phyloP scores from a whole-genome alignment of 2,888 invertebrate species.

The Leptopilina syphax region DNA sequence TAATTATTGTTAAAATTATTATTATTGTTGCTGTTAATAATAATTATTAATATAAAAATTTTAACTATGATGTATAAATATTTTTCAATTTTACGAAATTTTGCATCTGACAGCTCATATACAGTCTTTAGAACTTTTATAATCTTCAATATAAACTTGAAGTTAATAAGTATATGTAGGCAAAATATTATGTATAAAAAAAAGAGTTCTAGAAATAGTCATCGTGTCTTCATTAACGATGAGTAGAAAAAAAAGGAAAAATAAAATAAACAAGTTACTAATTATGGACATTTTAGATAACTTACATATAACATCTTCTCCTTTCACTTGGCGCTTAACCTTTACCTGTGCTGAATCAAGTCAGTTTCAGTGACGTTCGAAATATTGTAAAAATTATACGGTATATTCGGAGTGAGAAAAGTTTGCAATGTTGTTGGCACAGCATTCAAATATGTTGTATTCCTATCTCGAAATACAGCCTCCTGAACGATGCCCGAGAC shows the following conservation, averaged over 20 bases:
- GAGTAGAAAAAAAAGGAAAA: background rate
- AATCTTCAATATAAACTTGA: background rate
- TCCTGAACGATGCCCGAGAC: slow-evolving; percentile 60
- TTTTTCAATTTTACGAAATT: too few relatives aligned
- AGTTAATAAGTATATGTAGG: background rate
- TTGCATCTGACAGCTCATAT: background rate
- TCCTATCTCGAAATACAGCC: slow-evolving; percentile 68
- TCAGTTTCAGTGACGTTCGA: slow-evolving; percentile 69
- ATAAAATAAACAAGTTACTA: slow-evolving; percentile 21
- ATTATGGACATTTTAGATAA: slow-evolving; percentile 25
- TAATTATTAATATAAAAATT: too few relatives aligned
- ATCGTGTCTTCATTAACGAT: background rate
- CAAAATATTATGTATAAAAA: background rate
- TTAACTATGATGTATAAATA: too few relatives aligned
- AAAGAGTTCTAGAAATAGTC: background rate
- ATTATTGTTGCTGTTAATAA: too few relatives aligned
- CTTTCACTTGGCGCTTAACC: slow-evolving; percentile 30
- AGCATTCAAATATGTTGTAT: slow-evolving; percentile 68
- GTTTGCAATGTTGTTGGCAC: slow-evolving; percentile 68
- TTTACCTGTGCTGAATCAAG: slow-evolving; percentile 69
- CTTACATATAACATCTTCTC: slow-evolving; percentile 3
- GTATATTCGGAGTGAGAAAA: slow-evolving; percentile 70
- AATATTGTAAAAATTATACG: slow-evolving; percentile 74
- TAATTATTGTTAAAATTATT: too few relatives aligned
- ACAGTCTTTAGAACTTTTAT: background rate